Evolutionary conservation across 2,113 vertebrate species (phyloP), one percentile per base, ranked within the genome.

Genomic region (Melanotaenia duboulayi): DNA sequence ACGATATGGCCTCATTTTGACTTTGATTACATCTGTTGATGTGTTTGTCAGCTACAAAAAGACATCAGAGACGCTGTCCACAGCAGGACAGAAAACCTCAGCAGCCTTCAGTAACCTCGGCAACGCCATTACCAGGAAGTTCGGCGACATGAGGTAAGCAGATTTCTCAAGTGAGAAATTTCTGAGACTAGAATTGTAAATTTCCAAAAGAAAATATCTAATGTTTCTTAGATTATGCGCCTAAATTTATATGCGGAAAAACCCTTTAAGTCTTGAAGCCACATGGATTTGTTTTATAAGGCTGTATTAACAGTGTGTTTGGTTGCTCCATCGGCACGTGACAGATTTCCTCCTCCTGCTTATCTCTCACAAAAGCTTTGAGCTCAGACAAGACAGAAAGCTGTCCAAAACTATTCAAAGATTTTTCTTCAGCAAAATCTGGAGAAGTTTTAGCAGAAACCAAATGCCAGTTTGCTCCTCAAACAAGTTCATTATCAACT

Each of bases 131-230:
- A 96, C 92, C 92, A 96, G 95, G 93, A 99, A 95, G 88, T 93
- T 99, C 0, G 98, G 95, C 75, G 98, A 99, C 80, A 96, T 99
- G 96, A 99, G 97, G 98, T 99, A 95, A 4, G 2, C 4, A 5
- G 12, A 58, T 42, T 42, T 13, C 12, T 42, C 40, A 13, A 42
- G 40, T 13, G 2, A 42, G 40, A 16, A 14, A 16, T 12, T 11
- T 11, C 39, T 11, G 37, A 40, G 12, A 8, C 12, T 14, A 11
- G 7, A 40, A 3, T 40, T 11, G 39, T 40, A 40, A 10, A 40
- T 40, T 14, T 48, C 44, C 44, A 48, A n/a, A 7, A n/a, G 44
- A 16, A 14, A 16, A 16, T 42, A 12, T 42, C 5, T 1, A 16
- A 42, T 3, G 14, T 14, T 14, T 42, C 17, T 8, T n/a, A 48